Evolutionary conservation across 2,113 vertebrate genomes (phyloP).

Genomic region (Malurus elegans): DNA sequence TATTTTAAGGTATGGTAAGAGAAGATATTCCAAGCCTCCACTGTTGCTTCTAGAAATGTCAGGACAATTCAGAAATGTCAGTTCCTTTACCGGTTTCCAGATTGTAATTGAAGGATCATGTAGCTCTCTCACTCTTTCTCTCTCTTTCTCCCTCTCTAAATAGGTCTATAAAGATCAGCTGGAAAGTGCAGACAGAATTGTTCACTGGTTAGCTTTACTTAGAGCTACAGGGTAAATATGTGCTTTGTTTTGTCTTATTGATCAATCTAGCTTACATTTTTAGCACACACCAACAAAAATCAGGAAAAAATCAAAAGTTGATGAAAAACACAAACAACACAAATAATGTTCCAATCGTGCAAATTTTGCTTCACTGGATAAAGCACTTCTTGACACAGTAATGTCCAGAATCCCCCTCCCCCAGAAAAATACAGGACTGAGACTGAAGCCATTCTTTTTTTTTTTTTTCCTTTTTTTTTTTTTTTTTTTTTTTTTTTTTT

Average conservation of each 20-base stretch:
- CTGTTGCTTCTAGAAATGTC: constrained; percentile 40
- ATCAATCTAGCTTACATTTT: constrained; percentile 73
- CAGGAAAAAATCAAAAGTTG: constrained; percentile 8
- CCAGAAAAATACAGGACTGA: constrained; percentile 78
- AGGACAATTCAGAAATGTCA: constrained; percentile 52
- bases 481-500: neutral
- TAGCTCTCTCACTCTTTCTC: constrained; percentile 26
- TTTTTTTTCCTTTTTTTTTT: neutral
- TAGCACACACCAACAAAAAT: constrained; percentile 81
- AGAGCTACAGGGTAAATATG: constrained; percentile 59
- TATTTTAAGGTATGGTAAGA: constrained; percentile 13
- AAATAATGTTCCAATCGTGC: constrained; percentile 86
- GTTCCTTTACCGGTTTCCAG: constrained; percentile 36
- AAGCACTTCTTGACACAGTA: constrained; percentile 88
- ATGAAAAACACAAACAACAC: constrained; percentile 86
- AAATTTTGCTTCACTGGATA: constrained; percentile 90
- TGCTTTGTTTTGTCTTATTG: constrained; percentile 63
- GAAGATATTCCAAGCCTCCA: constrained; percentile 26
- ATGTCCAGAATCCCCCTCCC: constrained; percentile 81
- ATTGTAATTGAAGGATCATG: constrained; percentile 46
- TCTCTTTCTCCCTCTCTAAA: constrained; percentile 32
- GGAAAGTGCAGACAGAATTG: constrained; percentile 51
- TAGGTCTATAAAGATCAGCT: constrained; percentile 57
- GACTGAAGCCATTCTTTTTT: constrained; percentile 78
- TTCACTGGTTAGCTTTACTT: constrained; percentile 59